Base-by-base conservation (phyloP, 1,140 invertebrate species). In the Battus philenor region DNA sequence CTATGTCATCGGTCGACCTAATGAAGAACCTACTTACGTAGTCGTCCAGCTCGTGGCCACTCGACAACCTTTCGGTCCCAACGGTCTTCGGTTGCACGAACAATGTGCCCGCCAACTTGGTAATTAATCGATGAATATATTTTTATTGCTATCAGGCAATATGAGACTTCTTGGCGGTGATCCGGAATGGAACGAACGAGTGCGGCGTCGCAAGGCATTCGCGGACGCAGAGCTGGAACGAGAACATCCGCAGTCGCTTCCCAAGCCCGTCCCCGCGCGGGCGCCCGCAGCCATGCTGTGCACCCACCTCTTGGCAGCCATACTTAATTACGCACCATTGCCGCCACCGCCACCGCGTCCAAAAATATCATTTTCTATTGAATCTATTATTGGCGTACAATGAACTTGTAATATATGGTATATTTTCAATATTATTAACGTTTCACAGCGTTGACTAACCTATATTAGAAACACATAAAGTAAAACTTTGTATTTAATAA, bases 361-460 rank as follows among this genome's bases (percentile, higher is more conserved):
- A 57, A 65, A 89, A 75, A 72, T 89, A 44, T 89, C 87, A 13
- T 89, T 89, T 59, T 89, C 88, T 17, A 89, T 89, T 10, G 88
- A 89, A 57, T 88, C 88, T n/a, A 89, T 89, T 49, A 89, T 89
- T 49, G 88, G 88, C 7, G 75, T 88, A 2, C 83, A 79, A 50
- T 89, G 68, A 58, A 39, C 24, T n/a, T n/a, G n/a, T n/a, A n/a
- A n/a, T n/a, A n/a, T n/a, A n/a, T n/a, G n/a, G n/a, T n/a, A n/a
- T n/a, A n/a, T n/a, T n/a, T n/a, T n/a, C n/a, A n/a, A n/a, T n/a
- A n/a, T n/a, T 20, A 20, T 6, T 6, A 20, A 20, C 18, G 18
- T 20, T 20, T 6, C 6, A 20, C 2, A 20, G 6, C 18, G 6
- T 20, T 3, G 2, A 6, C 2, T 20, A 20, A 2, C 18, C 2